Evolutionary conservation across 2,797 vertebrate genomes (phyloP).

Genomic region (Psittacula echo): DNA sequence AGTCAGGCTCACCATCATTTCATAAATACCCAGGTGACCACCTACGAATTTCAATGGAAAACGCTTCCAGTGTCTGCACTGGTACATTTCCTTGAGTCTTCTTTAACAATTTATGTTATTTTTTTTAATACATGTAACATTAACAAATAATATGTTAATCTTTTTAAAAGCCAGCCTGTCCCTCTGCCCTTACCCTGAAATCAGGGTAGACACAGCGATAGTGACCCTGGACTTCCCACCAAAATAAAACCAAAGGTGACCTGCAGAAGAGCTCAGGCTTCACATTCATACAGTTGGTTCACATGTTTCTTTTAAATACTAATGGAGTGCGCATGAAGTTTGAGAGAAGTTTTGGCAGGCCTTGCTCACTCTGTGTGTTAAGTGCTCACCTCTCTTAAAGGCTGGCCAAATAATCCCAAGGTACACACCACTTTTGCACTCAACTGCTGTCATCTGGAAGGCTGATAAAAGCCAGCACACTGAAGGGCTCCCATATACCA

Average conservation of each 20-base stretch:
- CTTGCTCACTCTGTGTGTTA: background rate
- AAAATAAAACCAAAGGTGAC: background rate
- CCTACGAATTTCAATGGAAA: background rate
- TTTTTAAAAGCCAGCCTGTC: background rate
- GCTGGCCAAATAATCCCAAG: background rate
- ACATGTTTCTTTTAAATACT: fast-evolving
- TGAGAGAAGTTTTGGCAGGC: background rate
- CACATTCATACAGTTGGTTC: background rate
- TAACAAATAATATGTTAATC: background rate
- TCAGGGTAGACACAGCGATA: background rate
- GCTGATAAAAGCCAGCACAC: background rate
- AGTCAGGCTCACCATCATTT: background rate
- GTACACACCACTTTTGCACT: background rate
- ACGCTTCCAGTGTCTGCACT: background rate
- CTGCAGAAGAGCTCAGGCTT: background rate
- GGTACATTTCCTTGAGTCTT: background rate
- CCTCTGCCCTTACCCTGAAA: background rate
- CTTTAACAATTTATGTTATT: background rate
- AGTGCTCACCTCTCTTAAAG: background rate
- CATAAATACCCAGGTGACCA: background rate
- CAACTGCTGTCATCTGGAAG: background rate
- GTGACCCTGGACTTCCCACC: background rate
- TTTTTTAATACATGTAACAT: background rate
- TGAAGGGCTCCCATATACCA: background rate
- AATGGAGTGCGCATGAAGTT: background rate